Base-by-base conservation (phyloP, 2,113 vertebrate species). In the Carettochelys insculpta region DNA sequence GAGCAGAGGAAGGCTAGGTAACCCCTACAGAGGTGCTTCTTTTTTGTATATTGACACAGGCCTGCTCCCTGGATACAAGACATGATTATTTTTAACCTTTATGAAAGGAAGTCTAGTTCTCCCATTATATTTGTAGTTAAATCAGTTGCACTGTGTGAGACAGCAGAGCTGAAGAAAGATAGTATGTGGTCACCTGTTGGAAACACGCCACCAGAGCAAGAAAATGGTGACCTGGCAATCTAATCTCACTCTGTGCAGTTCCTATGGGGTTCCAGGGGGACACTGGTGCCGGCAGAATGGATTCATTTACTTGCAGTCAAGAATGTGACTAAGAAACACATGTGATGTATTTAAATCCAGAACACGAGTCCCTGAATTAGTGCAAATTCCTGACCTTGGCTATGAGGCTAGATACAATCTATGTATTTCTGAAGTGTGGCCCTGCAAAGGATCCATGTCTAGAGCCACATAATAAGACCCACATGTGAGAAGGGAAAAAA, bases 401-500 rank as follows among this genome's bases (percentile, higher is more conserved):
- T 91, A 50, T 61, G 80, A 90, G 87, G 82, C 82, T 92, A 52
- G 61, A 76, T 92, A 92, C 87, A 79, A 52, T 54, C 82, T 92
- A 93, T 79, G 56, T 90, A 76, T 77, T 95, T 83, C 92, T 80
- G 31, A 90, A 93, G 65, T 89, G 85, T 91, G 52, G 89, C 76
- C 20, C 41, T 27, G 89, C 81, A 95, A 94, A 95, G 80, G 77
- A 68, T 68, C 83, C 48, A 5, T 87, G 92, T 92, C 77, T 92
- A 91, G 86, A 85, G 92, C 92, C 90, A 82, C 78, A 11, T 89
- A 95, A 92, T 83, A 93, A 93, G 92, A 89, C 79, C 14, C 94
- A 94, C 50, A 79, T 94, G 92, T 19, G 58, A 20, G 95, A 82
- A 94, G 94, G 91, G 87, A 52, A 91, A 94, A 92, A 95, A 95